Evolutionary conservation across 2,888 invertebrate genomes (phyloP).

Genomic region (Drosophila mimetica): DNA sequence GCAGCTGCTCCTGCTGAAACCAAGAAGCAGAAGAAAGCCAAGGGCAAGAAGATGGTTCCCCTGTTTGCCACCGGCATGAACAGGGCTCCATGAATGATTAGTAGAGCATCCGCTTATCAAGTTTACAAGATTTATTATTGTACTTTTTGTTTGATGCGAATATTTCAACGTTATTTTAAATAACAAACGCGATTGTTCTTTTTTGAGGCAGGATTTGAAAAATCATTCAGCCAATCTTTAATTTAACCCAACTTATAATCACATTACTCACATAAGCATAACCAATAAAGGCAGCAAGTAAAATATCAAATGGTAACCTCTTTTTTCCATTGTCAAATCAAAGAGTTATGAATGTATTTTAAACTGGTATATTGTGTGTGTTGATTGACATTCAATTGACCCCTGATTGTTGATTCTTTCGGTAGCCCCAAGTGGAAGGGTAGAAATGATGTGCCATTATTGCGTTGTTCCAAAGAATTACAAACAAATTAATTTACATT

Average conservation of each 20-base stretch:
- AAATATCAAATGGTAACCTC: neutral
- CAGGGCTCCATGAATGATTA: slow-evolving; percentile 57
- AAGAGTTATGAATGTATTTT: neutral
- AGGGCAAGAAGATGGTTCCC: slow-evolving; percentile 89
- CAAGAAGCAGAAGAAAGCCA: slow-evolving; percentile 87
- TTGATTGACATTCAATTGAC: slow-evolving; percentile 1
- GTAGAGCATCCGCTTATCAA: neutral
- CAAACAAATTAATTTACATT: slow-evolving; percentile 65
- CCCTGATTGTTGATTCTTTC: neutral
- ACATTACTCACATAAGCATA: slow-evolving; percentile 51
- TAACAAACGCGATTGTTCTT: slow-evolving; percentile 45
- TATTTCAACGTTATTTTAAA: slow-evolving; percentile 61
- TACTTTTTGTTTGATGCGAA: slow-evolving; percentile 22
- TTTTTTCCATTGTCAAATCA: neutral
- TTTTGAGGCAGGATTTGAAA: slow-evolving; percentile 15
- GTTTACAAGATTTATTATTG: slow-evolving; percentile 17
- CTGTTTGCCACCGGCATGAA: slow-evolving; percentile 89
- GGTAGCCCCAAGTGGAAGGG: neutral
- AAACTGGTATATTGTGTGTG: neutral
- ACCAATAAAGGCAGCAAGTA: slow-evolving; percentile 59
- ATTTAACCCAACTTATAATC: slow-evolving; percentile 38
- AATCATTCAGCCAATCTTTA: slow-evolving; percentile 24
- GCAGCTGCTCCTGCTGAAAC: slow-evolving; percentile 75
- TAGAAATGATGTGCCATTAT: neutral
- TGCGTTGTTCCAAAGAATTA: slow-evolving; percentile 14